A percentile compares a stretch with the other conserved stretches of the same genome.
Conservation (phyloP, 2,888 invertebrate genomes). For the Eupithecia centaureata region DNA sequence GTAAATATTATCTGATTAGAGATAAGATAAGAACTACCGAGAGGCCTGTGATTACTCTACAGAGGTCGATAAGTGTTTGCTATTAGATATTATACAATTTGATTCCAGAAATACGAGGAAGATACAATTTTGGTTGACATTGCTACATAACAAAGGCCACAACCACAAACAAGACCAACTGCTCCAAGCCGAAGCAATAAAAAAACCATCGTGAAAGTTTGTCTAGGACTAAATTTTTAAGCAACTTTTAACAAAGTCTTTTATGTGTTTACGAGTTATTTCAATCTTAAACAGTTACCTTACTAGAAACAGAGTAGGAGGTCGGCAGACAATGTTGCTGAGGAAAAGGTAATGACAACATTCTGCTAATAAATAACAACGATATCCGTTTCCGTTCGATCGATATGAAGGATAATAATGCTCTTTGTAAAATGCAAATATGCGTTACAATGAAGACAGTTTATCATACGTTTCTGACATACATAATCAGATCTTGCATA, state of each 20-base stretch:
- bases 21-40: not conserved
- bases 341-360: conserved; percentile 14
- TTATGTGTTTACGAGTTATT: not conserved
- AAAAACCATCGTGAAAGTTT: not conserved
- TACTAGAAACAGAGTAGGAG: not conserved
- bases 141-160: not conserved
- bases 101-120: not conserved
- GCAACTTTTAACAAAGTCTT: not conserved
- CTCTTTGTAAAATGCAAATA: conserved; percentile 10
- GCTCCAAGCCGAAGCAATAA: not conserved
- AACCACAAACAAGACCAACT: not conserved
- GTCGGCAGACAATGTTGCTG: conserved; percentile 8
- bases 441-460: not conserved
- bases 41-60: not conserved
- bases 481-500: not conserved
- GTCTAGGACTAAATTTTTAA: not conserved
- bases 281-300: not conserved
- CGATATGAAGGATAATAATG: conserved; percentile 8
- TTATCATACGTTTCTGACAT: not conserved
- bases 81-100: not conserved
- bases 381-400: conserved; percentile 18
- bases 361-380: conserved; percentile 18
- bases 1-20: not conserved
- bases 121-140: not conserved
- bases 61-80: not conserved